These are phyloP conservation scores for Heliconius ismenius DNA, from an alignment of 2,888 invertebrate species.

Conservation along the genomic window DNA sequence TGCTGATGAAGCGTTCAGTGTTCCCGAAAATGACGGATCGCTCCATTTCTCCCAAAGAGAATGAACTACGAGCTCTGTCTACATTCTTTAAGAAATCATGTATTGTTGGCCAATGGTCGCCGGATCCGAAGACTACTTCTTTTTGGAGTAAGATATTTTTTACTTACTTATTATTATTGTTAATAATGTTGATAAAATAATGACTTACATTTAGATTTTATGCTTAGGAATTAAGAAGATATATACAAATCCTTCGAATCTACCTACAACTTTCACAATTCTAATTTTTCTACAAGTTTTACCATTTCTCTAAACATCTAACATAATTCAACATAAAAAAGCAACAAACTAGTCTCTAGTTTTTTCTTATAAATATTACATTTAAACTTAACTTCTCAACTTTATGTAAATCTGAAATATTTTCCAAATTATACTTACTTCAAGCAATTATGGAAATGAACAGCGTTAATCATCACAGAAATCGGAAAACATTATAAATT, in stretches of 20 bases:
- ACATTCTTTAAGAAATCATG: constrained; percentile 91
- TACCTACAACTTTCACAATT: neutral
- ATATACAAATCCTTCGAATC: neutral
- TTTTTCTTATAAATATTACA: neutral
- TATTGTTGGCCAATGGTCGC: constrained; percentile 92
- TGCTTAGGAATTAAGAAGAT: no score
- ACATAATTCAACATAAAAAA: neutral
- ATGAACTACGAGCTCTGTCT: constrained; percentile 90
- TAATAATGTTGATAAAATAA: no score
- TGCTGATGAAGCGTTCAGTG: constrained; percentile 86
- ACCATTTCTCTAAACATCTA: neutral
- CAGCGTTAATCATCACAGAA: constrained; percentile 15
- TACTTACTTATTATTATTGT: no score
- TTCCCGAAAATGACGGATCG: constrained; percentile 86
- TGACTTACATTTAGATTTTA: no score
- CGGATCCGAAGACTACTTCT: constrained; percentile 86
- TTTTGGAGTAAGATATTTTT: constrained; percentile 84
- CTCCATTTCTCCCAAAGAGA: constrained; percentile 86
- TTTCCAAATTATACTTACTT: constrained; percentile 6
- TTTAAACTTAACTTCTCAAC: neutral
- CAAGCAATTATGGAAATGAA: constrained; percentile 24
- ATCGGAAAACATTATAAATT: constrained; percentile 22
- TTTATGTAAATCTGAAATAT: constrained; percentile 4
- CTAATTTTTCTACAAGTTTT: neutral
- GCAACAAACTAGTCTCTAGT: neutral